Base-by-base conservation (phyloP, 2,888 invertebrate species). In the Eudasyphora cyanicolor region DNA sequence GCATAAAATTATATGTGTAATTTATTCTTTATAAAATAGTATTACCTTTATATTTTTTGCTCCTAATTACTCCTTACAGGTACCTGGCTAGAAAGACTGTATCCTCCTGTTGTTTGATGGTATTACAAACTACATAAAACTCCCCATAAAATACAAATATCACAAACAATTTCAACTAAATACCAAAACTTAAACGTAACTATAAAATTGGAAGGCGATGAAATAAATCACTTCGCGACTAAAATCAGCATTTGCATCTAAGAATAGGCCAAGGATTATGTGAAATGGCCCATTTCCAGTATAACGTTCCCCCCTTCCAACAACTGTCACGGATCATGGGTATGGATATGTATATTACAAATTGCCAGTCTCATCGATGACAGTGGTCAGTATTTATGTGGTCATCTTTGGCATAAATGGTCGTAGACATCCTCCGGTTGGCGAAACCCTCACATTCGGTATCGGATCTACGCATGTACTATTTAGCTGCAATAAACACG, bases 61-160 rank as follows among this genome's bases (percentile, higher is more conserved):
- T 24, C 7, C 45, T 35, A 6, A 4, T 49, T 85, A 78, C 79
- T 75, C 82, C 81, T 85, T 85, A 84, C 86, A 92, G 92, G 92
- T 92, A 92, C 92, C 92, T 92, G 92, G 92, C 90, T 91, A 90
- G 92, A 92, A 92, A 92, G 92, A 92, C 92, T 92, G 92, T 92
- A 90, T 91, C 91, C 90, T 92, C 91, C 88, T 91, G 92, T 91
- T 91, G 92, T 90, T 91, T 91, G 89, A 91, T 91, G 92, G 91
- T 91, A 89, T 91, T 91, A 85, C 92, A 91, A 91, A 91, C 92
- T 88, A 90, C 91, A 86, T 91, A 89, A 89, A 86, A 79, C 85
- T 83, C 73, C 76, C 69, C 74, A 84, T 38, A 83, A 67, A 51
- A 69, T 19, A 73, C 32, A 70, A 29, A 38, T 64, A 76, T 57